Conservation (phyloP, 2,797 vertebrate genomes). For the Emydoidea blandingii region DNA sequence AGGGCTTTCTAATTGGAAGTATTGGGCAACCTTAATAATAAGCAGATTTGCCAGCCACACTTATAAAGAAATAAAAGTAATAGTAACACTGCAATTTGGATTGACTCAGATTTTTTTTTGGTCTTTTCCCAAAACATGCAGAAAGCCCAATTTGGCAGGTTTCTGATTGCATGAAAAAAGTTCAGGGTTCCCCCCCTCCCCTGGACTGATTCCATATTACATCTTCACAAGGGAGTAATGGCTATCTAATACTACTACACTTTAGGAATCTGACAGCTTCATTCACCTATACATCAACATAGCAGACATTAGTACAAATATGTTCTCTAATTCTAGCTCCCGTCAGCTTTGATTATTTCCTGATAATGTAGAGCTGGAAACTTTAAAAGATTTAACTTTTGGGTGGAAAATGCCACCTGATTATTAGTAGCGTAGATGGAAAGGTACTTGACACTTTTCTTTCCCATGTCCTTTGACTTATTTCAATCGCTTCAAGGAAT, state of each 20-base stretch:
- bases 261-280: background rate
- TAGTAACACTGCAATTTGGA: background rate
- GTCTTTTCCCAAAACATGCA: background rate
- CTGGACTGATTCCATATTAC: background rate
- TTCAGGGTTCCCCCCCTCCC: background rate
- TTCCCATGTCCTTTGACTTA: background rate
- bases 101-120: fast-evolving
- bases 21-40: no score
- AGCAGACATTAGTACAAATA: background rate
- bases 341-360: background rate
- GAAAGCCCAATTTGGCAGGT: background rate
- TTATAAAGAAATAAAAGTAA: no score
- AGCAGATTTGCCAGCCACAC: no score
- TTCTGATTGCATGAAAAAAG: background rate
- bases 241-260: background rate
- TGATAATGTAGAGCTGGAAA: background rate
- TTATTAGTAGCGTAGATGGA: background rate
- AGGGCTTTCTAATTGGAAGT: no score
- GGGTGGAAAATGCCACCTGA: background rate
- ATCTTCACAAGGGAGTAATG: background rate
- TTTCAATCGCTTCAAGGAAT: background rate
- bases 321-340: background rate
- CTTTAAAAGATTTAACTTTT: background rate
- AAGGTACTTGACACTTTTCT: background rate
- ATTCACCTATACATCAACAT: background rate